phyloP scores from a whole-genome alignment of 2,113 vertebrate species.

The Nematolebias whitei region DNA sequence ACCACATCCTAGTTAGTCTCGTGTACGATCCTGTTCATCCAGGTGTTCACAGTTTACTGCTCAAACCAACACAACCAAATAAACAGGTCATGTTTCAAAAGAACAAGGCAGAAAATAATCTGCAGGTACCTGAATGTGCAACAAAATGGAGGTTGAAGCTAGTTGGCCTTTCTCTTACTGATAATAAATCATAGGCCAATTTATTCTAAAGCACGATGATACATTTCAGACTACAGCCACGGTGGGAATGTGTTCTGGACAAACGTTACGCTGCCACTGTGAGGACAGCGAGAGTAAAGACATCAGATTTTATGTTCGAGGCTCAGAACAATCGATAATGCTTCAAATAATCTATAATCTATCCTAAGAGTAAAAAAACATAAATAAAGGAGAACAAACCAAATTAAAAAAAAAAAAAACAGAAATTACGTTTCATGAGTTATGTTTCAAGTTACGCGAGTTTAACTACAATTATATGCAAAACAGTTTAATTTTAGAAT shows the following conservation, averaged over 20 bases:
- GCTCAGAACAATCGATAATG: conserved; percentile 33
- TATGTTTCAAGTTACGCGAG: no score
- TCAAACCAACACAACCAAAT: conserved; percentile 1
- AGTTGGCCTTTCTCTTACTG: no score
- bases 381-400: no score
- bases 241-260: not conserved
- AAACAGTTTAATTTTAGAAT: no score
- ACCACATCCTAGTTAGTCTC: not conserved
- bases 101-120: not conserved
- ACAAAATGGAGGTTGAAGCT: conserved; percentile 1
- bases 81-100: not conserved
- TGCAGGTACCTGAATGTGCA: conserved; percentile 34
- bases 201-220: not conserved
- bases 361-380: no score
- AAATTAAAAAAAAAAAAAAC: no score
- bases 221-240: not conserved
- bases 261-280: conserved; percentile 52
- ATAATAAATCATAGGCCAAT: conserved; percentile 7
- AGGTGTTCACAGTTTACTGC: conserved; percentile 4
- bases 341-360: no score
- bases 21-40: not conserved
- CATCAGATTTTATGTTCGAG: conserved; percentile 8
- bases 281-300: conserved; percentile 41
- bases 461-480: no score
- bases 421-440: no score